Conservation (phyloP, 2,888 invertebrate genomes). For the Cephus rjabovi region DNA sequence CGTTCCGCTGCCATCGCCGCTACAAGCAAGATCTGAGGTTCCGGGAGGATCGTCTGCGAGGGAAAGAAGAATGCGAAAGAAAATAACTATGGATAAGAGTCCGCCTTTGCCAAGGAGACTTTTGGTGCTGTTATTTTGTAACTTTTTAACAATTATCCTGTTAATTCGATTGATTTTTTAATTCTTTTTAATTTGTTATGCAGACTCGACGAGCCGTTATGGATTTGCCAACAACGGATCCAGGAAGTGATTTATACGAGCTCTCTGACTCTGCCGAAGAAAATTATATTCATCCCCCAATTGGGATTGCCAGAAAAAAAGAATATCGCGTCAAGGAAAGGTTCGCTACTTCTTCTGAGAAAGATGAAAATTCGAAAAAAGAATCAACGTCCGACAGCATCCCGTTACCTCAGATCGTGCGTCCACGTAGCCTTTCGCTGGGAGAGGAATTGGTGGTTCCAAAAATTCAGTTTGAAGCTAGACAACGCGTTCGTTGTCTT, state of each 20-base stretch:
- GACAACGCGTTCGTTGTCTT: slow-evolving; percentile 39
- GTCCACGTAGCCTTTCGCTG: slow-evolving; percentile 52
- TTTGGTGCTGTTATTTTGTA: slow-evolving; percentile 28
- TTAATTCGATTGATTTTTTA: neutral
- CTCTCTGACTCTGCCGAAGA: slow-evolving; percentile 71
- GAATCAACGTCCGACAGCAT: slow-evolving; percentile 25
- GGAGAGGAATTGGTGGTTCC: slow-evolving; percentile 39
- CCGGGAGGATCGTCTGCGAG: slow-evolving; percentile 27
- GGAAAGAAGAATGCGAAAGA: slow-evolving; percentile 45
- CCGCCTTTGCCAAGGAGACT: slow-evolving; percentile 38
- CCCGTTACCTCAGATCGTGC: slow-evolving; percentile 46
- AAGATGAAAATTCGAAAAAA: slow-evolving; percentile 28
- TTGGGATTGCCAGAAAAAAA: slow-evolving; percentile 25
- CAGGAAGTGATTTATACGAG: slow-evolving; percentile 72
- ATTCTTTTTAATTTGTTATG: neutral
- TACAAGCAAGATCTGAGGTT: slow-evolving; percentile 63
- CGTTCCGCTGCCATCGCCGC: slow-evolving; percentile 81
- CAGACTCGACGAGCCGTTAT: slow-evolving; percentile 64
- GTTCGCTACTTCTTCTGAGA: slow-evolving; percentile 20
- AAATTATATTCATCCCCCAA: slow-evolving; percentile 54
- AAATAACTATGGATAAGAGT: slow-evolving; percentile 35
- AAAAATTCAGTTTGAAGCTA: slow-evolving; percentile 35
- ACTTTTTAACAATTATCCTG: neutral
- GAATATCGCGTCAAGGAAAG: slow-evolving; percentile 23
- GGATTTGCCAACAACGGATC: slow-evolving; percentile 75